Evolutionary conservation across 2,113 vertebrate species (phyloP).

Genomic region (Origma solitaria): DNA sequence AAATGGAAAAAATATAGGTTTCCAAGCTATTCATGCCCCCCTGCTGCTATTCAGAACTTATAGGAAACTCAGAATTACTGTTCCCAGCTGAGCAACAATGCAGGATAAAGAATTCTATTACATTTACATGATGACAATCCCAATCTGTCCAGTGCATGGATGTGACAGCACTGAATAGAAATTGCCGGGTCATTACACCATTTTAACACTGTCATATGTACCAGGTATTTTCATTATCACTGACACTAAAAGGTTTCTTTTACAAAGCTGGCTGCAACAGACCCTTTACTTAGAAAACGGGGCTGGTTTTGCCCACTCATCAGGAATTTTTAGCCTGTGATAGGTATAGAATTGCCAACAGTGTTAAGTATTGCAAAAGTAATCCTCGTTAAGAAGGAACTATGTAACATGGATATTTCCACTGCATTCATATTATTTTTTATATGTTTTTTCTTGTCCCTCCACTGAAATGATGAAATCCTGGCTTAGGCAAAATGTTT

Average conservation of each 20-base stretch:
- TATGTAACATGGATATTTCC: not conserved
- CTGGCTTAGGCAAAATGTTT: not conserved
- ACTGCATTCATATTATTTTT: conserved; percentile 8
- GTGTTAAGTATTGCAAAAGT: conserved; percentile 1
- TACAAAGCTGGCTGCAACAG: conserved; percentile 26
- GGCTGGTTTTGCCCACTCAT: not conserved
- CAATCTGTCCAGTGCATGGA: not conserved
- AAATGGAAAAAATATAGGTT: conserved; percentile 73
- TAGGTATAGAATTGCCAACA: conserved; percentile 10
- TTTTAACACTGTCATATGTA: conserved; percentile 59
- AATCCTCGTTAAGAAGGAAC: conserved; percentile 15
- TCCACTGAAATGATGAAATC: not conserved
- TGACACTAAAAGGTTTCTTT: conserved; percentile 47
- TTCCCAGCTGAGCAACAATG: conserved; percentile 32
- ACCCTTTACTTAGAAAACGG: conserved; percentile 27
- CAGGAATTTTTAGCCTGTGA: conserved; percentile 40
- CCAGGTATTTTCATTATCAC: conserved; percentile 52
- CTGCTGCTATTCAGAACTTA: conserved; percentile 40
- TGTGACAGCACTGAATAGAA: conserved; percentile 51
- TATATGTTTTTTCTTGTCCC: not conserved
- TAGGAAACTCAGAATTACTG: not conserved
- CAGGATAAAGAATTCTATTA: conserved; percentile 28
- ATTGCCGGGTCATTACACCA: conserved; percentile 54
- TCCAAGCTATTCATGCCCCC: conserved; percentile 66
- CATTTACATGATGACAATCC: conserved; percentile 39